Conservation (phyloP, 2,113 vertebrate genomes). For the Cyanoderma ruficeps region DNA sequence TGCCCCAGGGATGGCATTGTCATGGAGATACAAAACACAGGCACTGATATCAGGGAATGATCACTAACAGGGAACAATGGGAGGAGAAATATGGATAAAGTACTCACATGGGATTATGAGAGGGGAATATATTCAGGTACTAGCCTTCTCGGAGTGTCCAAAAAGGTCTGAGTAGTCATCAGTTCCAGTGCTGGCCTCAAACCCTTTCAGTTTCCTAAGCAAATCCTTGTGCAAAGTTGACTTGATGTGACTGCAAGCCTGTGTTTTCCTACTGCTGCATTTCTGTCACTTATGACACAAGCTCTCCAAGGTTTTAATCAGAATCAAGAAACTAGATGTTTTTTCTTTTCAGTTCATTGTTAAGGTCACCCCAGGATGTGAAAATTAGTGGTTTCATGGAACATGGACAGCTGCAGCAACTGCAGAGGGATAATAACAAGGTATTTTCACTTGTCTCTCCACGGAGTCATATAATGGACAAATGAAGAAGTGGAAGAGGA, state of each 20-base stretch:
- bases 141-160: not conserved
- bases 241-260: not conserved
- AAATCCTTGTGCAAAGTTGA: not conserved
- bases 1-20: not conserved
- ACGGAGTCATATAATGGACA: rapidly evolving
- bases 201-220: not conserved
- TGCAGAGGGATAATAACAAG: not conserved
- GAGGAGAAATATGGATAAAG: not conserved
- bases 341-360: not conserved
- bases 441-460: not conserved
- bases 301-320: not conserved
- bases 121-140: not conserved
- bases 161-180: not conserved
- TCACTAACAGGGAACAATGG: not conserved
- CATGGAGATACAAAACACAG: not conserved
- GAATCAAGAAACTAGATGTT: not conserved
- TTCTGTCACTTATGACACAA: not conserved
- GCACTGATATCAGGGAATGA: not conserved
- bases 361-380: not conserved
- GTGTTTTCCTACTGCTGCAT: not conserved
- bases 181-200: not conserved
- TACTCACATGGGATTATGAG: not conserved
- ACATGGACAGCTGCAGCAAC: not conserved
- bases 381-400: not conserved
- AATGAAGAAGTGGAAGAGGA: not conserved